Evolutionary conservation across 1,140 invertebrate species (phyloP), one percentile per base, ranked within the genome.

Genomic region (Phymorhynchus buccinoides): DNA sequence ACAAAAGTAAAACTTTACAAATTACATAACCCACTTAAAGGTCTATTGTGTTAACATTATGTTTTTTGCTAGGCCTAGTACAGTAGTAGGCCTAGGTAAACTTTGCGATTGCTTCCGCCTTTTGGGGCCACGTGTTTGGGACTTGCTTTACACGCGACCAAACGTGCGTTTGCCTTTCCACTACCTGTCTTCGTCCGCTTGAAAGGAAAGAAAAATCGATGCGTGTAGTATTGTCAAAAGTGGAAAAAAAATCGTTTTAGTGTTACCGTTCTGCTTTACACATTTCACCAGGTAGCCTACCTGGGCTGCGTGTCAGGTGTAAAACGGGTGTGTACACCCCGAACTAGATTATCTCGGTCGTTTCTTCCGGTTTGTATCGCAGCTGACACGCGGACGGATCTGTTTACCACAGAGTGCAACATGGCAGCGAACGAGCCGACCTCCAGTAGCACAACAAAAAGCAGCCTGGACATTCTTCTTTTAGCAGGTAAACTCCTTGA

Each of bases 81-180:
- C n/a, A n/a, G n/a, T n/a, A n/a, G n/a, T n/a, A n/a, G n/a, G n/a
- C n/a, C n/a, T n/a, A n/a, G n/a, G n/a, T n/a, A n/a, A n/a, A n/a
- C n/a, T n/a, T n/a, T n/a, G n/a, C n/a, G n/a, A n/a, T n/a, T n/a
- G 56, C 56, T 62, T 62, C 56, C 56, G 56, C 56, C 56, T 62
- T 62, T 22, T 14, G 22, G 22, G 22, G 56, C 56, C 56, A 62
- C 56, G 56, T 62, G 56, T 62, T 62, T 27, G 56, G 56, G n/a
- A 62, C 56, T 62, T 62, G 56, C 22, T 27, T 0, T 18, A 27
- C 56, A 62, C 56, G 56, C 56, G 56, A 62, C 56, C 56, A 62
- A 62, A 62, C 56, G 56, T 62, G 56, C n/a, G 56, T 62, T 27
- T 12, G 56, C 56, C 56, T 62, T 62, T 62, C 56, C 56, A 62